These are phyloP conservation scores for Holcopasites calliopsidis DNA, from an alignment of 1,140 invertebrate species.

Conservation along the genomic window DNA sequence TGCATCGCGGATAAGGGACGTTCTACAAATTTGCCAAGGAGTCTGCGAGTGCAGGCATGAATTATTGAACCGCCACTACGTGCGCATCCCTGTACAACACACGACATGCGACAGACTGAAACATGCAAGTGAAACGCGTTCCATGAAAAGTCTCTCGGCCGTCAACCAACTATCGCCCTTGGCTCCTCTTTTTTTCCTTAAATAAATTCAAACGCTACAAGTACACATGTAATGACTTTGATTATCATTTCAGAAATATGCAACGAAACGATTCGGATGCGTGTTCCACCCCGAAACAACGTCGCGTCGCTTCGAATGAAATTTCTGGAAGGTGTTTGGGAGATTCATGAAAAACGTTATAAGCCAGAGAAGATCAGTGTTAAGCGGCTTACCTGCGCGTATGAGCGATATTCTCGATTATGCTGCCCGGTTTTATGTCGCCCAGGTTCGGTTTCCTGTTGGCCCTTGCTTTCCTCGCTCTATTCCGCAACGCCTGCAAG, in stretches of 20 bases:
- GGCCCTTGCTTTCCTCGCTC: constrained; percentile 89
- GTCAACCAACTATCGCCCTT: constrained; percentile 31
- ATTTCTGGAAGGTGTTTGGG: background rate
- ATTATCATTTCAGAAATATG: constrained; percentile 8
- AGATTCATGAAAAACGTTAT: background rate
- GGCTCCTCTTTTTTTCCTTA: background rate
- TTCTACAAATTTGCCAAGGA: background rate
- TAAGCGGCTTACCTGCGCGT: constrained; percentile 83
- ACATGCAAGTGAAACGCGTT: background rate
- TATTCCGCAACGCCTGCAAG: constrained; percentile 87
- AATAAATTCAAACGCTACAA: background rate
- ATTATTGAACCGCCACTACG: background rate
- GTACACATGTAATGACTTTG: background rate
- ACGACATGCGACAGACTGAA: background rate
- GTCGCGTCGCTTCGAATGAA: background rate
- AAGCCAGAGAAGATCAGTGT: background rate
- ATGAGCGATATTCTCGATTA: constrained; percentile 93
- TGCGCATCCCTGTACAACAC: background rate
- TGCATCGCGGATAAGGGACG: background rate
- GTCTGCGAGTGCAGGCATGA: background rate
- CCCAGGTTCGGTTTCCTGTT: constrained; percentile 87
- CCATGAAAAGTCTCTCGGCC: background rate
- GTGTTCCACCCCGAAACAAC: background rate
- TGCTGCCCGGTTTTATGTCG: constrained; percentile 88
- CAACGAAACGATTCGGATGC: background rate